Conservation (phyloP, 1,140 invertebrate species). For the Teleopsis dalmanni region DNA sequence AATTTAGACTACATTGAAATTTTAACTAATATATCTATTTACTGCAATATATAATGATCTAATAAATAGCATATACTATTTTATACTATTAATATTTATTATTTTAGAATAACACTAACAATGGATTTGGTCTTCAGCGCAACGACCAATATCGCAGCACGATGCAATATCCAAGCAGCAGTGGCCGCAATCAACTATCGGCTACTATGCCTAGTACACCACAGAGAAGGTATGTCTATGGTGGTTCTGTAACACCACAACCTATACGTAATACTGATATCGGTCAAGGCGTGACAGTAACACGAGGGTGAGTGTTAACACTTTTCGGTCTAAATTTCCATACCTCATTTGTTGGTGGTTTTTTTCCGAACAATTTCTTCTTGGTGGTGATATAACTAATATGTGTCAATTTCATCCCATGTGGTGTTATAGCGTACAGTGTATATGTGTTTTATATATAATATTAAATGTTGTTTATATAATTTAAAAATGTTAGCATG, state of each 20-base stretch:
- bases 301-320: conserved; percentile 11
- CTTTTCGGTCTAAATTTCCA: no score
- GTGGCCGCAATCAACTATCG: neutral
- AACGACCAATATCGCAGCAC: conserved; percentile 30
- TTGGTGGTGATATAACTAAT: no score
- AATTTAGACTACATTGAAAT: no score
- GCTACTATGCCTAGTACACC: conserved; percentile 21
- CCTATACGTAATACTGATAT: conserved; percentile 25
- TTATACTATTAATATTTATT: neutral
- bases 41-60: no score
- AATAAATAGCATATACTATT: no score
- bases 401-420: no score
- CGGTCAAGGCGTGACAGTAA: conserved; percentile 19
- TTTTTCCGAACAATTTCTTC: no score
- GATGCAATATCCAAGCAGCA: conserved; percentile 22
- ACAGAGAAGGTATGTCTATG: conserved; percentile 45
- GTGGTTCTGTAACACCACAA: conserved; percentile 47
- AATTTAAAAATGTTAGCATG: neutral
- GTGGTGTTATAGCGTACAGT: no score
- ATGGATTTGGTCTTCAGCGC: conserved; percentile 13
- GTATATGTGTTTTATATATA: no score
- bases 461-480: no score
- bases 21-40: no score
- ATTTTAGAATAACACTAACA: conserved; percentile 7
- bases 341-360: no score